Conservation (phyloP, 2,888 invertebrate genomes). For the Volucella zonaria region DNA sequence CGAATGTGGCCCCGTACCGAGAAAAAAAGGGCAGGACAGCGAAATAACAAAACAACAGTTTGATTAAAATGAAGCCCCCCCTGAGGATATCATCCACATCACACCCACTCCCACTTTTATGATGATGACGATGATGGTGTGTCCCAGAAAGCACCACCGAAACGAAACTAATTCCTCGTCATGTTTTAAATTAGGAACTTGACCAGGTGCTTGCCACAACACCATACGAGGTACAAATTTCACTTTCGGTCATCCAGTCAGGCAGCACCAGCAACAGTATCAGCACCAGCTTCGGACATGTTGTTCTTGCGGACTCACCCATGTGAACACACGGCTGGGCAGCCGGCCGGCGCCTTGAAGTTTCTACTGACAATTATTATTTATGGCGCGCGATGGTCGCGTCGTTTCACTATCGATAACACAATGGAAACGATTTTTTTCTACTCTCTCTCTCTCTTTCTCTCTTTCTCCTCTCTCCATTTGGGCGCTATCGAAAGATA, state of each 20-base stretch:
- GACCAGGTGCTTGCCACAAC: slow-evolving; percentile 3
- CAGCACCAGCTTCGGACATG: slow-evolving; percentile 36
- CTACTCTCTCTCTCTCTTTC: background rate
- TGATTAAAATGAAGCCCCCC: slow-evolving; percentile 41
- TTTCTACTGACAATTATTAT: slow-evolving; percentile 66
- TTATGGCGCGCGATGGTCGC: slow-evolving; percentile 53
- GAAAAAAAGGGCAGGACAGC: slow-evolving; percentile 41
- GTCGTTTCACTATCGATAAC: slow-evolving; percentile 57
- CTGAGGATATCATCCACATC: slow-evolving; percentile 52
- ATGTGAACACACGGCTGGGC: slow-evolving; percentile 17
- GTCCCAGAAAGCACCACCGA: slow-evolving; percentile 34
- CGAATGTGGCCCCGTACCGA: slow-evolving; percentile 42
- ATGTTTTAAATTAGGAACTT: slow-evolving; percentile 45
- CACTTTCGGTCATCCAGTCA: slow-evolving; percentile 53
- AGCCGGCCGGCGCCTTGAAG: slow-evolving; percentile 35
- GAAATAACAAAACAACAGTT: slow-evolving; percentile 2
- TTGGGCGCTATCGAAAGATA: slow-evolving; percentile 40
- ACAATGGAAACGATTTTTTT: slow-evolving; percentile 45
- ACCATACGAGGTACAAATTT: slow-evolving; percentile 42
- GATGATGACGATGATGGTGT: slow-evolving; percentile 11
- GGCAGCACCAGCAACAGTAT: background rate
- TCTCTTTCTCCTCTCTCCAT: too few relatives aligned
- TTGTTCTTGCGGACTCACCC: slow-evolving; percentile 1
- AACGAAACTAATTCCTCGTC: slow-evolving; percentile 59
- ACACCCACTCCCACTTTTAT: slow-evolving; percentile 60